Evolutionary conservation across 2,797 vertebrate genomes (phyloP).

Genomic region (Huso huso): DNA sequence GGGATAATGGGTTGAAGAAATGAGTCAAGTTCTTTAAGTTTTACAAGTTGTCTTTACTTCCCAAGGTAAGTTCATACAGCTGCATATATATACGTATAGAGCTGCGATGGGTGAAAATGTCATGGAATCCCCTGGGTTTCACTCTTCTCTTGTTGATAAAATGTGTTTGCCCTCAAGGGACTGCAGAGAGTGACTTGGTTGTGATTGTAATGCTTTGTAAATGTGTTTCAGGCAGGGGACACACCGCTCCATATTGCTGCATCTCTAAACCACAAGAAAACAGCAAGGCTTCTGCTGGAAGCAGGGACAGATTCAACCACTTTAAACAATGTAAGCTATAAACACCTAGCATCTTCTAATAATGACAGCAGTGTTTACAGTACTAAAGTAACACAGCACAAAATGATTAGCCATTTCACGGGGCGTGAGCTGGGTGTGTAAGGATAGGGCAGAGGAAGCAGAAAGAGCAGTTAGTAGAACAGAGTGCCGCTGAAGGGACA

Average conservation of each 20-base stretch:
- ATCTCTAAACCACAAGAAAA: conserved; percentile 88
- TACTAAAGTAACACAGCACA: no score
- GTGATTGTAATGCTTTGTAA: conserved; percentile 17
- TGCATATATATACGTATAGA: no score
- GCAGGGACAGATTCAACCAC: conserved; percentile 75
- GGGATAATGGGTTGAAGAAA: no score
- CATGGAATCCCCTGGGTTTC: no score
- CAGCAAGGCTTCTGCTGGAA: conserved; percentile 81
- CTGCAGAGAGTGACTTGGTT: not conserved
- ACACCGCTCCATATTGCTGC: conserved; percentile 87
- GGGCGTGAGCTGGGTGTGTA: no score
- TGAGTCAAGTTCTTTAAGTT: no score
- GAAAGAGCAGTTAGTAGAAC: not conserved
- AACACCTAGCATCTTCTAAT: conserved; percentile 2
- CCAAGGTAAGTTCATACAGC: no score
- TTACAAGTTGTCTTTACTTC: no score
- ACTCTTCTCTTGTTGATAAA: no score
- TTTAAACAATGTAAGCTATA: conserved; percentile 72
- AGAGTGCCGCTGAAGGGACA: not conserved
- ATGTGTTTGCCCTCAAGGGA: not conserved
- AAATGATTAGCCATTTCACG: no score
- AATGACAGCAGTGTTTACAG: no score
- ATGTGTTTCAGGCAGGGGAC: conserved; percentile 69
- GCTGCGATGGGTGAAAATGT: no score
- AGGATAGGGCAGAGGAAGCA: not conserved